These are phyloP conservation scores for Drosophila prostipennis DNA, from an alignment of 2,888 invertebrate species.

Conservation along the genomic window DNA sequence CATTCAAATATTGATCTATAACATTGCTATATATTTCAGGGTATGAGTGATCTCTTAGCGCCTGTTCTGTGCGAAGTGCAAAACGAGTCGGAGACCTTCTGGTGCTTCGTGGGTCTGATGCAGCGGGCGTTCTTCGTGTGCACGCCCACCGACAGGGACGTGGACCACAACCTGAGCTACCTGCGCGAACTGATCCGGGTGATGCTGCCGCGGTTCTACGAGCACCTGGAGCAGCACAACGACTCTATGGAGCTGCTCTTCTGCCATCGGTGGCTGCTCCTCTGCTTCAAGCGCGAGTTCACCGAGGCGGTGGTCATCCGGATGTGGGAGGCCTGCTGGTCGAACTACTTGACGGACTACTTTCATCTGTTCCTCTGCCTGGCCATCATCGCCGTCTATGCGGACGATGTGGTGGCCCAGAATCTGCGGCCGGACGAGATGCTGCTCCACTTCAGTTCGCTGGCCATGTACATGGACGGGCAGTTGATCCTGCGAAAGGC, in stretches of 20 bases:
- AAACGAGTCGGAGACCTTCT: conserved; percentile 97
- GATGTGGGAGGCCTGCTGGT: conserved; percentile 99
- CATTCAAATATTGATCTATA: neutral
- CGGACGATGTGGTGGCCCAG: conserved; percentile 96
- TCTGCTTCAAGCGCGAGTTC: conserved; percentile 97
- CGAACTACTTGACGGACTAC: conserved; percentile 97
- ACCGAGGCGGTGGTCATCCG: conserved; percentile 93
- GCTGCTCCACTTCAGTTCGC: conserved; percentile 96
- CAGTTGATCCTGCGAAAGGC: conserved; percentile 95
- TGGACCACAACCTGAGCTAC: conserved; percentile 95
- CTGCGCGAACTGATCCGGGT: conserved; percentile 93
- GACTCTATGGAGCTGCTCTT: conserved; percentile 96
- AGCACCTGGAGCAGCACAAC: conserved; percentile 91
- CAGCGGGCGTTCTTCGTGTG: conserved; percentile 97
- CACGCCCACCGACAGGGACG: conserved; percentile 96
- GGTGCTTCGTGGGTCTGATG: conserved; percentile 99
- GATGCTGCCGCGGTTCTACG: conserved; percentile 96
- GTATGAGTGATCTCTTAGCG: conserved; percentile 98
- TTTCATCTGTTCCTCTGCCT: conserved; percentile 97
- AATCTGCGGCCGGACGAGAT: conserved; percentile 97
- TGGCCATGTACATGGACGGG: conserved; percentile 99
- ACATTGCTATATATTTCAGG: conserved; percentile 86
- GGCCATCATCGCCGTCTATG: conserved; percentile 96
- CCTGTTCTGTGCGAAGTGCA: conserved; percentile 97
- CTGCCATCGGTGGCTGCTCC: conserved; percentile 97